Conservation (phyloP, 2,113 vertebrate species). For the Carassius carassius region DNA sequence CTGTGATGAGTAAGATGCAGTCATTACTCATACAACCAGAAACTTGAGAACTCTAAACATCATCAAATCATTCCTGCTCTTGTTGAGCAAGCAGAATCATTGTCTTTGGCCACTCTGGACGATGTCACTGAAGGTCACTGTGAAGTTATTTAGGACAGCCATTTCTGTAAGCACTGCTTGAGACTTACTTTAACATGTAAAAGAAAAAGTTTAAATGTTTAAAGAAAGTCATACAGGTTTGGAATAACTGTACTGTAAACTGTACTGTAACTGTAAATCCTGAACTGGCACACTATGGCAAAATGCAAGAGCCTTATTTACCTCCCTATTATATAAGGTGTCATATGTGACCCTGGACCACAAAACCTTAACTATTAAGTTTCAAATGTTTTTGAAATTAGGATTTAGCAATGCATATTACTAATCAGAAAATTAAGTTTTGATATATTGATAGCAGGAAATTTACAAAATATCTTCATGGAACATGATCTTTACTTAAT, state of each 20-base stretch:
- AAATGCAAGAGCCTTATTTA: background rate
- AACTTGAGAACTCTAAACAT: background rate
- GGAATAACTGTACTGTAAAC: too few relatives aligned
- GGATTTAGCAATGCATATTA: too few relatives aligned
- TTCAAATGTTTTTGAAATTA: too few relatives aligned
- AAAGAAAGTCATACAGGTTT: background rate
- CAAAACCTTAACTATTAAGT: too few relatives aligned
- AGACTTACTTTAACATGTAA: background rate
- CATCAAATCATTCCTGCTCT: background rate
- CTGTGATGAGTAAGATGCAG: background rate
- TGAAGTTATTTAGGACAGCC: background rate
- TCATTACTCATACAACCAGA: background rate
- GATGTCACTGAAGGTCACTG: background rate
- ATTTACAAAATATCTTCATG: too few relatives aligned
- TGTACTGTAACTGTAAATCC: background rate
- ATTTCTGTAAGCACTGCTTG: background rate
- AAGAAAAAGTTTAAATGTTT: too few relatives aligned
- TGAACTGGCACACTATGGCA: background rate
- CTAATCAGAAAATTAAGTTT: too few relatives aligned
- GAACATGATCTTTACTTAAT: too few relatives aligned
- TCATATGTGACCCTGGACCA: background rate
- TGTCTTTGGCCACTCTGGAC: background rate
- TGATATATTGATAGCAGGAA: too few relatives aligned
- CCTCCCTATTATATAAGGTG: background rate
- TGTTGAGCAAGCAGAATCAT: slow-evolving; percentile 5